Evolutionary conservation across 2,888 invertebrate genomes (phyloP), one percentile per base, ranked within the genome.

Genomic region (Elmis aenea): DNA sequence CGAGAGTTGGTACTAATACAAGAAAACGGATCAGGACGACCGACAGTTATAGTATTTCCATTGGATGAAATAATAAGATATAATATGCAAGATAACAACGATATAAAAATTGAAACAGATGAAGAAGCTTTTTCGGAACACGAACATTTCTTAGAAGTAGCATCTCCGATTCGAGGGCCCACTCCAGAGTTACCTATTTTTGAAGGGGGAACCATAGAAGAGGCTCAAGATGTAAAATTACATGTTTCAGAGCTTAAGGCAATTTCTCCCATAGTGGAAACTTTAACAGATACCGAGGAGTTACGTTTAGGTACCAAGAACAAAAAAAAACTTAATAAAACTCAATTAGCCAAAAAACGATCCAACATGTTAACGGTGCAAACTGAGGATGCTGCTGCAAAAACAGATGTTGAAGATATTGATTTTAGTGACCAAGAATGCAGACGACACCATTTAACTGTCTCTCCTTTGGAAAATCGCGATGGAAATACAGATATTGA

Each of bases 331-430:
- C 46, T 51, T 9, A 10, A 9, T 2, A 36, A 32, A n/a, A 29
- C 26, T 26, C 15, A 22, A 10, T 33, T 31, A 5, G n/a, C n/a
- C n/a, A n/a, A n/a, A n/a, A n/a, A n/a, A n/a, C n/a, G n/a, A n/a
- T n/a, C n/a, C n/a, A n/a, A n/a, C n/a, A 23, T 32, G n/a, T 18
- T 42, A 13, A 22, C 24, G 16, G 13, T 33, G 8, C n/a, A 8
- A 1, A 27, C 13, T 25, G 3, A n/a, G 5, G 29, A 33, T 3
- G 18, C 13, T 14, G 70, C 69, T 41, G 63, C 67, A 8, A 51
- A 66, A 2, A 73, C 73, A 3, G 74, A 74, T 46, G 67, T 68
- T 2, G 74, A 74, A 51, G 74, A 73, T 42, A 58, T 55, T 3
- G 43, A 42, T 22, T 34, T 50, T 6, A 50, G 45, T 13, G 44